These are phyloP conservation scores for Chiloscyllium punctatum DNA, from an alignment of 2,797 vertebrate genomes.

Conservation along the genomic window DNA sequence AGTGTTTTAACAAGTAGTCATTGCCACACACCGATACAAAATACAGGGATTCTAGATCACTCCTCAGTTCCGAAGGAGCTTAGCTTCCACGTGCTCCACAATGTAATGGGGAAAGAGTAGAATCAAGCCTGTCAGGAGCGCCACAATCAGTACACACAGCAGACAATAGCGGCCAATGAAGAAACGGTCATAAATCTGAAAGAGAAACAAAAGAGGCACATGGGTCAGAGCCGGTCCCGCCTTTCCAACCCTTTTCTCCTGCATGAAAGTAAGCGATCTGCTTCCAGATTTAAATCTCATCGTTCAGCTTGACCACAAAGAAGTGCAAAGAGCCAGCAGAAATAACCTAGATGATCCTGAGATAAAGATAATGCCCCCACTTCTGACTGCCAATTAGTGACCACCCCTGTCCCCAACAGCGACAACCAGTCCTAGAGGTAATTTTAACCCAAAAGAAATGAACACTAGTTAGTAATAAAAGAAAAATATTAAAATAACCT, in stretches of 20 bases:
- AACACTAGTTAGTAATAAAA: neutral
- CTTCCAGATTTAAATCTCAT: neutral
- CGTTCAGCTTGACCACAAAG: neutral
- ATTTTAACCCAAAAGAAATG: neutral
- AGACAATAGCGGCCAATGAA: constrained; percentile 82
- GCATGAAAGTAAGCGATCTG: neutral
- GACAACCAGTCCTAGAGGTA: neutral
- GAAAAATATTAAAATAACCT: neutral
- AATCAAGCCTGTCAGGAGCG: constrained; percentile 71
- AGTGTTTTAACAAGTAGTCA: constrained; percentile 42
- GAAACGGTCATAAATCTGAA: constrained; percentile 78
- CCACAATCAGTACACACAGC: constrained; percentile 57
- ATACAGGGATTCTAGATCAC: constrained; percentile 47
- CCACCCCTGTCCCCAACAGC: neutral
- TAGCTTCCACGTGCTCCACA: constrained; percentile 77
- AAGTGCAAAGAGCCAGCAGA: neutral
- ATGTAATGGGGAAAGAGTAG: constrained; percentile 73
- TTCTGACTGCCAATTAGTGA: neutral
- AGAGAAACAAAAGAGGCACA: constrained; percentile 37
- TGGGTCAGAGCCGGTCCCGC: neutral
- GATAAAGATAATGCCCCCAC: neutral
- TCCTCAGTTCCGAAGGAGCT: constrained; percentile 57
- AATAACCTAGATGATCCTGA: neutral
- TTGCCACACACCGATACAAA: constrained; percentile 49
- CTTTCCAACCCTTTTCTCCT: neutral